Evolutionary conservation across 2,113 vertebrate genomes (phyloP).

Genomic region (Nematolebias whitei): DNA sequence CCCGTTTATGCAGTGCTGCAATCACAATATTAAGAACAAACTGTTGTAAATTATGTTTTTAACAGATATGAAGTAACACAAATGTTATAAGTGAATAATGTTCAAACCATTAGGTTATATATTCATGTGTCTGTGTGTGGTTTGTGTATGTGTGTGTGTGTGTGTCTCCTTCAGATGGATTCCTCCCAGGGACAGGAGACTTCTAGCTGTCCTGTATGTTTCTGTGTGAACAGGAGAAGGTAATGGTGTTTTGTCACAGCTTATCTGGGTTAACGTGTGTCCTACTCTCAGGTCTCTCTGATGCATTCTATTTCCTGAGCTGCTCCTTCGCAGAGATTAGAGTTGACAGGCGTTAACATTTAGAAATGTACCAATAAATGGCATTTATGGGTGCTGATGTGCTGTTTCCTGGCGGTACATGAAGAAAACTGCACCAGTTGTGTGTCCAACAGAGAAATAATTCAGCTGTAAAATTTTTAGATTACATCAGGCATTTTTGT

Average conservation of each 20-base stretch:
- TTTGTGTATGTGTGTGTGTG: conserved; percentile 8
- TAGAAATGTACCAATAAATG: conserved; percentile 86
- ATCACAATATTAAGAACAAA: too few relatives aligned
- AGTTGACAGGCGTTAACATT: conserved; percentile 89
- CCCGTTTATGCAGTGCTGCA: too few relatives aligned
- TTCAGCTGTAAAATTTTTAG: conserved; percentile 33
- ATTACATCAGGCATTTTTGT: conserved; percentile 37
- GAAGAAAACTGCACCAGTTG: conserved; percentile 22
- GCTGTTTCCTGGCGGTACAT: conserved; percentile 65
- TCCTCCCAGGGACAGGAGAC: conserved; percentile 66
- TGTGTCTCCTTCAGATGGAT: conserved; percentile 67
- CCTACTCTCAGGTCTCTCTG: conserved; percentile 73
- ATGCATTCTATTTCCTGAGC: conserved; percentile 82
- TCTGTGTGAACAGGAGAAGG: conserved; percentile 63
- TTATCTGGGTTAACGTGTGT: conserved; percentile 82
- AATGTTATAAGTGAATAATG: too few relatives aligned
- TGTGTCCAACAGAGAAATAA: conserved; percentile 18
- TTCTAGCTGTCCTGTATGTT: conserved; percentile 64
- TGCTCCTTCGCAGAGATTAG: conserved; percentile 83
- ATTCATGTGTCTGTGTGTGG: not conserved
- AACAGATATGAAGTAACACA: too few relatives aligned
- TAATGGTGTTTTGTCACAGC: conserved; percentile 84
- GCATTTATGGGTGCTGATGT: conserved; percentile 77
- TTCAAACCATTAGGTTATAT: too few relatives aligned
- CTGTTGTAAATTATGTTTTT: too few relatives aligned